These are phyloP conservation scores for Channa argus DNA, from an alignment of 2,113 vertebrate genomes.

Conservation along the genomic window DNA sequence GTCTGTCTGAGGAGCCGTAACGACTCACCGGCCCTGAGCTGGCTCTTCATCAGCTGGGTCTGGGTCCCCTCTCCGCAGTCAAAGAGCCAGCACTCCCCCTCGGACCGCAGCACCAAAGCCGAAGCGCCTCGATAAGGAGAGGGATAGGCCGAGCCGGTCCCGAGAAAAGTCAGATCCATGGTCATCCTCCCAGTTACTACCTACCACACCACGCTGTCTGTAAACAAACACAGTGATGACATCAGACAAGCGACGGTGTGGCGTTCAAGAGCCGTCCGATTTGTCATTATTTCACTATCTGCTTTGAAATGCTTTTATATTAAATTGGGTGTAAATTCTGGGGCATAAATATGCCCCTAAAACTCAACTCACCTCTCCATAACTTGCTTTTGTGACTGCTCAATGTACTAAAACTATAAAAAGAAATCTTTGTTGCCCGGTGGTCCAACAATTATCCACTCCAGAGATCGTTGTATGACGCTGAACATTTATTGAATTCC, in stretches of 20 bases:
- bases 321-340: no score
- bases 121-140: constrained; percentile 89
- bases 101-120: constrained; percentile 87
- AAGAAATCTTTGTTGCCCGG: no score
- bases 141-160: constrained; percentile 91
- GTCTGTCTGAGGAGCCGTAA: background rate
- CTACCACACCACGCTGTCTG: background rate
- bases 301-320: no score
- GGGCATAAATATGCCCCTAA: no score
- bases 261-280: background rate
- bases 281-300: background rate
- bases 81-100: constrained; percentile 95
- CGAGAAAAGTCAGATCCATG: constrained; percentile 94
- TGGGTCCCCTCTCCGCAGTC: constrained; percentile 97
- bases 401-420: no score
- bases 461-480: no score
- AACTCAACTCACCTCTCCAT: no score
- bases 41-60: constrained; percentile 93
- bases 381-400: no score
- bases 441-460: no score
- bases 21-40: constrained; percentile 85
- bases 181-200: constrained; percentile 76
- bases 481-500: no score
- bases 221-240: constrained; percentile 57
- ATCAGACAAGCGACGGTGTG: background rate